These are phyloP conservation scores for Listronotus oregonensis DNA, from an alignment of 1,140 invertebrate genomes.

Conservation along the genomic window DNA sequence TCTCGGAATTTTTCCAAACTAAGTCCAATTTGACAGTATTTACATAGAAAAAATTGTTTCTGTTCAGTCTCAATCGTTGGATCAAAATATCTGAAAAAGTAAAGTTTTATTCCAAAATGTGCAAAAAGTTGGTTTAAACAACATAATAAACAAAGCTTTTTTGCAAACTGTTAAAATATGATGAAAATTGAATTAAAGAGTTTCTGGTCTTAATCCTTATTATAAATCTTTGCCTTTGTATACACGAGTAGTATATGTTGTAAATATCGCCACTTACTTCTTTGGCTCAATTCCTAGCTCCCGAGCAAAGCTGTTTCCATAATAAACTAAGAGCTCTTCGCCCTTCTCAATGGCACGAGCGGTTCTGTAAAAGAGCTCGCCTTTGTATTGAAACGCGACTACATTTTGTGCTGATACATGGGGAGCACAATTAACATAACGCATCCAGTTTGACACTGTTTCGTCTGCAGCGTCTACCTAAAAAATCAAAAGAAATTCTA, in stretches of 20 bases:
- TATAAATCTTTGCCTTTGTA: too few species aligned
- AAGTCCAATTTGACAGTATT: constrained; percentile 21
- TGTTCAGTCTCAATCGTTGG: not conserved
- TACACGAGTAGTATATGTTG: too few species aligned
- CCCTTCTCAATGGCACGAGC: constrained; percentile 57
- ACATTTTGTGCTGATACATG: constrained; percentile 62
- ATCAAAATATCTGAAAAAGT: constrained; percentile 18
- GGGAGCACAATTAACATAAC: constrained; percentile 65
- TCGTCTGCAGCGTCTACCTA: constrained; percentile 52
- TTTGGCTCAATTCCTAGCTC: constrained; percentile 48
- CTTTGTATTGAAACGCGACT: constrained; percentile 62
- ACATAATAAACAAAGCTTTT: too few species aligned
- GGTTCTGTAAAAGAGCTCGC: constrained; percentile 63
- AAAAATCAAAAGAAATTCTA: too few species aligned
- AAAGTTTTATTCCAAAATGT: not conserved
- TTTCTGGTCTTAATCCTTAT: too few species aligned
- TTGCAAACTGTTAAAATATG: not conserved
- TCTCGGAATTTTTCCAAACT: constrained; percentile 4
- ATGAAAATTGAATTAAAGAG: too few species aligned
- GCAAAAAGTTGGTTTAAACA: too few species aligned
- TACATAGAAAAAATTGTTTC: constrained; percentile 18
- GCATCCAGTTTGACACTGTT: constrained; percentile 63
- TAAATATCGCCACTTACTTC: constrained; percentile 3
- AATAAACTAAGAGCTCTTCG: constrained; percentile 64
- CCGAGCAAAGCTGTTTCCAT: constrained; percentile 58